phyloP scores from a whole-genome alignment of 2,797 vertebrate species.

The Mergus octosetaceus region DNA sequence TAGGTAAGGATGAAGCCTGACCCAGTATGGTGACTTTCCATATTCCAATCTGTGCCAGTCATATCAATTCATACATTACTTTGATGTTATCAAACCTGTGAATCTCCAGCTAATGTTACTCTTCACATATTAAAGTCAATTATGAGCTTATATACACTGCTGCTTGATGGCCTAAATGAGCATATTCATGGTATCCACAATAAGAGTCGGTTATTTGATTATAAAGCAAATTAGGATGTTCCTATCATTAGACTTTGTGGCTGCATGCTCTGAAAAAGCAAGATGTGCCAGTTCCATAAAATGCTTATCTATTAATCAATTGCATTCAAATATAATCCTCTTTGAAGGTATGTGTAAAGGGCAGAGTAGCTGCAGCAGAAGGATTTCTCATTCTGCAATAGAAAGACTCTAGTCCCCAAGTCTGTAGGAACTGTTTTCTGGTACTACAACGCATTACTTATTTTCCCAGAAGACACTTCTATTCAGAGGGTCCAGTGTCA shows the following conservation, averaged over 20 bases:
- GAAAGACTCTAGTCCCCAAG: not conserved
- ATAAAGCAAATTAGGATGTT: constrained; percentile 17
- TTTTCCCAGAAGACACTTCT: not conserved
- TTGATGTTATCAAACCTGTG: constrained; percentile 8
- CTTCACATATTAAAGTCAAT: not conserved
- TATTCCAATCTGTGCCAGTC: not conserved
- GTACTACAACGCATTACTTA: not conserved
- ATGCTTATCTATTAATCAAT: constrained; percentile 17
- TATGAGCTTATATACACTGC: not conserved
- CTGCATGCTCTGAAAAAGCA: not conserved
- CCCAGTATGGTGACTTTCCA: not conserved
- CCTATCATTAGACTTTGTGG: not conserved
- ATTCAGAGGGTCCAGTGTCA: not conserved
- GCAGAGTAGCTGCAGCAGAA: not conserved
- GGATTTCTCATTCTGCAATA: not conserved
- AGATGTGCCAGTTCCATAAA: not conserved
- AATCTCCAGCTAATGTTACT: constrained; percentile 28
- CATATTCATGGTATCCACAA: not conserved
- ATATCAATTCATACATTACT: not conserved
- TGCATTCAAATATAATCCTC: not conserved
- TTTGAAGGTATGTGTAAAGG: not conserved
- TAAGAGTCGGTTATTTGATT: not conserved
- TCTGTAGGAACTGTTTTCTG: not conserved
- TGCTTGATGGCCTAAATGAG: constrained; percentile 9
- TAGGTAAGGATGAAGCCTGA: not conserved